Conservation (phyloP, 92 coral and sea anemone species). For the Virgularia gustaviana region DNA sequence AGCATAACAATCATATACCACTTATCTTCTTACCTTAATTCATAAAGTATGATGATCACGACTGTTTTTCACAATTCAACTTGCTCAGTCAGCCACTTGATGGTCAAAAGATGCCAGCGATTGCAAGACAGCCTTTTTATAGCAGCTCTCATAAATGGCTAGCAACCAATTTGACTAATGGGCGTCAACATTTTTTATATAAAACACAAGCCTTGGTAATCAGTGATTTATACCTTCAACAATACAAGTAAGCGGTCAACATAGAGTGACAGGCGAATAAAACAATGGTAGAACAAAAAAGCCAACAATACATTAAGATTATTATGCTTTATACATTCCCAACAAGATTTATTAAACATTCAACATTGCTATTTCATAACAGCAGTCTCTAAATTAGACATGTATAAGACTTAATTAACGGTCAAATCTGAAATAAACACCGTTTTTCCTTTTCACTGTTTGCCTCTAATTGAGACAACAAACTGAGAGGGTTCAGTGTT, state of each 20-base stretch:
- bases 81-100: not conserved
- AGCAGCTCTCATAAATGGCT: slow-evolving; percentile 36
- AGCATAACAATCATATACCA: no score
- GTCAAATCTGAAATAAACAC: slow-evolving; percentile 12
- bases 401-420: slow-evolving; percentile 28
- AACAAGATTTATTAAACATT: slow-evolving; percentile 35
- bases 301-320: slow-evolving; percentile 14
- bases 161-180: slow-evolving; percentile 30
- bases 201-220: slow-evolving; percentile 18
- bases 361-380: slow-evolving; percentile 24
- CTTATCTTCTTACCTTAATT: not conserved
- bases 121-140: slow-evolving; percentile 10
- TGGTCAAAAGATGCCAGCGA: not conserved
- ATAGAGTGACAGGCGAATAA: slow-evolving; percentile 18
- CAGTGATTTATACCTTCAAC: slow-evolving; percentile 3
- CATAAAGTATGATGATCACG: not conserved
- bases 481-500: no score
- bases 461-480: slow-evolving; percentile 2
- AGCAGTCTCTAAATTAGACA: slow-evolving; percentile 25
- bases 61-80: not conserved
- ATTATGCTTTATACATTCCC: slow-evolving; percentile 29
- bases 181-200: slow-evolving; percentile 22
- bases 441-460: slow-evolving; percentile 3
- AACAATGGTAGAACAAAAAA: slow-evolving; percentile 29
- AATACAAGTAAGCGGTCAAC: slow-evolving; percentile 32